Evolutionary conservation across 2,113 vertebrate species (phyloP), one percentile per base, ranked within the genome.

Genomic region (Perognathus longimembris): DNA sequence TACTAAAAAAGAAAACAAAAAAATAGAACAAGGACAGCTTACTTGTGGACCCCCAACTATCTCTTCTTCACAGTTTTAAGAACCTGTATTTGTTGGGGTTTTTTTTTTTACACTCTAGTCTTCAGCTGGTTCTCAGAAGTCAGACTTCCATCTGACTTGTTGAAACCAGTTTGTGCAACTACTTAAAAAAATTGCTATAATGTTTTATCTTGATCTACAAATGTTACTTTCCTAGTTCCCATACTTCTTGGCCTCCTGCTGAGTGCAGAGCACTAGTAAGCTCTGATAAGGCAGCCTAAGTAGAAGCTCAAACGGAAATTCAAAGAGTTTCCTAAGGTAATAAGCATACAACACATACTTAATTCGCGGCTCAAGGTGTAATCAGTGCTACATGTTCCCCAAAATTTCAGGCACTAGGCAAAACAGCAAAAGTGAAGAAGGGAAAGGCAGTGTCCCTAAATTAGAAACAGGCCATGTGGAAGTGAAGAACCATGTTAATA

Each of bases 81-180:
- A 87, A 69, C 42, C 57, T n/a, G n/a, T n/a, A n/a, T n/a, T n/a
- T n/a, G n/a, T 88, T 30, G 91, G 83, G 64, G 84, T 5, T 6
- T 79, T 85, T 70, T 17, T 75, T 66, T 50, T 84, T 24, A 79
- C 34, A 63, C 63, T 76, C 57, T 61, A 76, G 78, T 81, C 70
- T 36, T 45, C 15, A 66, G 17, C 7, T 34, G 20, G 36, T 70
- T 36, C 54, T 84, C 24, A 64, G 63, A 73, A 90, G 3, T 42
- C 17, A 36, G 7, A 59, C 77, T 91, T 91, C 40, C 12, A 15
- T 54, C 50, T 54, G 50, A 54, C 50, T 54, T 54, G 50, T 54
- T 54, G 50, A 54, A 54, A 54, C 17, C 17, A 12, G 2, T 54
- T 54, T 54, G 15, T 14, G 50, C 50, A 54, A 54, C 50, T 54